Evolutionary conservation across 2,888 invertebrate species (phyloP).

Genomic region (Andrena minutula): DNA sequence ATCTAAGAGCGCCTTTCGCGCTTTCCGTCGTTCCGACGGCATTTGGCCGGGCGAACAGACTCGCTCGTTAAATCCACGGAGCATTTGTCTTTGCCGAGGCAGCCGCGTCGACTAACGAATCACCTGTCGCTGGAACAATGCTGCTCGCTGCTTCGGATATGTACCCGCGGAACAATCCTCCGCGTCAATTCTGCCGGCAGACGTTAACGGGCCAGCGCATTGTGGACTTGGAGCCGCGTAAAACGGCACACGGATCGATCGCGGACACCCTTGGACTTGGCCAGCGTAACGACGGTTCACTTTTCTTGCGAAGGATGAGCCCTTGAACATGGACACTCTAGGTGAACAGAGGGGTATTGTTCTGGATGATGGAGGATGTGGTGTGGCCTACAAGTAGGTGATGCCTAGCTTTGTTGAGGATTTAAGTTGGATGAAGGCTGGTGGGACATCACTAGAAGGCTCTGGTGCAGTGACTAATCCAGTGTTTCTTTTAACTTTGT

Average conservation of each 20-base stretch:
- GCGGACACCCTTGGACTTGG: constrained; percentile 21
- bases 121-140: constrained; percentile 62
- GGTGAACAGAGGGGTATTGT: too few species aligned
- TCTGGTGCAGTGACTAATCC: too few species aligned
- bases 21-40: constrained; percentile 22
- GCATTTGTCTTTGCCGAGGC: constrained; percentile 66
- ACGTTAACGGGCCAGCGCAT: constrained; percentile 52
- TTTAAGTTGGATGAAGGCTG: too few species aligned
- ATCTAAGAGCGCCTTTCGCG: constrained; percentile 21
- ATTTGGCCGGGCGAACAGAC: constrained; percentile 46
- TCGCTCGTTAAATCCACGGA: constrained; percentile 56
- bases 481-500: too few species aligned
- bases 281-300: background rate
- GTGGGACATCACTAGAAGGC: too few species aligned
- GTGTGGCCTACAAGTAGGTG: too few species aligned
- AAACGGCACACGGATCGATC: constrained; percentile 47
- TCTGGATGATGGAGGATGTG: too few species aligned
- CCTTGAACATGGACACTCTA: too few species aligned
- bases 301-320: too few species aligned
- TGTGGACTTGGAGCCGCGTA: constrained; percentile 49
- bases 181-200: constrained; percentile 52
- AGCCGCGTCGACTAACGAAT: constrained; percentile 66
- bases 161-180: constrained; percentile 53
- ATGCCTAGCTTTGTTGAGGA: too few species aligned
- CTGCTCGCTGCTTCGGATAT: constrained; percentile 47